Evolutionary conservation across 2,113 vertebrate species (phyloP), one percentile per base, ranked within the genome.

Genomic region (Pygoscelis adeliae): DNA sequence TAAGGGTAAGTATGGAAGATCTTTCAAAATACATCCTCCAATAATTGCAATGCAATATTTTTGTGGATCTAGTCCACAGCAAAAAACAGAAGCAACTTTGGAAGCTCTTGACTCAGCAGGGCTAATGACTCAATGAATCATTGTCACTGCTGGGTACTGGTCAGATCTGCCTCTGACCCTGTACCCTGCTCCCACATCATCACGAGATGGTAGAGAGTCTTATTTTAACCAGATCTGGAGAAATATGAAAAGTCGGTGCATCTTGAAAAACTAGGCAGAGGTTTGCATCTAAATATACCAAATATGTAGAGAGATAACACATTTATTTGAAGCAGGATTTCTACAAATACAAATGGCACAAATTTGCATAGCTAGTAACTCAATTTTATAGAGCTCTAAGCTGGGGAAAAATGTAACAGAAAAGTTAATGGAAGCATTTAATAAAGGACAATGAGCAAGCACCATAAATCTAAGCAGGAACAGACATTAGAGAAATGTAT

Each of bases 401-500:
- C 36, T 83, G 36, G 19, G 19, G 44, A 81, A 93, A 95, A 83
- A 63, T 78, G 69, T 63, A 90, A n/a, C 69, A 90, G 76, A 87
- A 92, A 95, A 96, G 71, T 83, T 93, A 96, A 95, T 90, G 44
- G 63, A 92, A 93, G 30, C 23, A 67, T 94, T 95, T 97, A 91
- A 90, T 93, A 93, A 81, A 91, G 71, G 44, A 87, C 55, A 71
- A 72, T 78, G 83, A 95, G 32, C 23, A 87, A 47, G 22, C 42
- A 80, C 6, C 50, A 93, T 94, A 95, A 94, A 97, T 95, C 81
- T 84, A 50, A 87, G 66, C 47, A 80, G 15, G 61, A 81, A 61
- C 0, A 5, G 65, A 52, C 34, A 22, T 85, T 65, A 38, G 27
- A 93, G 55, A 90, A 91, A 86, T 83, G 29, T 80, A 42, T 74